Evolutionary conservation across 2,113 vertebrate genomes (phyloP), one percentile per base, ranked within the genome.

Genomic region (Oreochromis niloticus): DNA sequence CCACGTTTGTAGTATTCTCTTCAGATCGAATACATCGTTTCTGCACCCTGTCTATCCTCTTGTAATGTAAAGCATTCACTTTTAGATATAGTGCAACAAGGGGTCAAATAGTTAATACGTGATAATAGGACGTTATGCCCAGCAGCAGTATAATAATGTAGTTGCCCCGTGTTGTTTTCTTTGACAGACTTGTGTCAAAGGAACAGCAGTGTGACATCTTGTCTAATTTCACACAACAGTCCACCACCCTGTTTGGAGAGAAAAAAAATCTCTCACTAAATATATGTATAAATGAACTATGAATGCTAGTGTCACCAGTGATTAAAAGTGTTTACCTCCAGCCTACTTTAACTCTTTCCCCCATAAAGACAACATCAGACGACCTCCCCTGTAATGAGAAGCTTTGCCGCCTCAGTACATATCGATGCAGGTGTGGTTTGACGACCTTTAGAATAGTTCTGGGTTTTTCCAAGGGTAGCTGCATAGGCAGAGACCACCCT

Each of bases 1-100:
- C 34, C 36, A 73, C 6, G 3, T 13, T 71, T 56, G 36, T 71
- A 85, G 86, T 46, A 80, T 87, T 81, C 22, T 73, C 24, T 89
- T 9, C 80, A 82, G 86, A 85, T 83, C 75, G 27, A 73, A 75
- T 88, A 63, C 19, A 57, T 79, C 17, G 41, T 89, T 86, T 84
- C 82, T 88, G 90, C 87, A 94, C 91, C 93, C 92, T 88, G 90
- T 93, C 24, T 87, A 82, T 71, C 87, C 84, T 68, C 81, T 88
- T 68, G 27, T 59, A 85, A 34, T 9, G 63, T 85, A 81, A 63
- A 83, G 68, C 83, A 13, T 73, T 71, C 79, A 89, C 61, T 41
- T 50, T 73, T 68, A 88, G 85, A 90, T 91, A 87, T 91, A 93
- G 93, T 94, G 93, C 93, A 94, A 94, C 71, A 78, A 87, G 88